Conservation (phyloP, 2,797 vertebrate genomes). For the Tolypeutes matacus region DNA sequence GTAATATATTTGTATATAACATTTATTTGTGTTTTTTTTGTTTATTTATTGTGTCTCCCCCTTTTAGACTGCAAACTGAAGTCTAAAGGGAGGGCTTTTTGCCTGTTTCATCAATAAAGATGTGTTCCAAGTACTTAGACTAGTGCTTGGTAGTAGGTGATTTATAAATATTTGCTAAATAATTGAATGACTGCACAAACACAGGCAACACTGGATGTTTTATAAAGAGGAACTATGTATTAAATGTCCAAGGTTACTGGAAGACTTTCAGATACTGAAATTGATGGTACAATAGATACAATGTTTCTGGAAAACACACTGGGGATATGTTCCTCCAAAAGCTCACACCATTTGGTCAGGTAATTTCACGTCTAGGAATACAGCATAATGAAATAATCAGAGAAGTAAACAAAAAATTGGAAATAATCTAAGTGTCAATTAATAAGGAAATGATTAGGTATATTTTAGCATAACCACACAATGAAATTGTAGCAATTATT, state of each 20-base stretch:
- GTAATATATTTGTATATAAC: neutral
- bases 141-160: neutral
- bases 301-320: neutral
- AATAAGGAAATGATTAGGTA: neutral
- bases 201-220: neutral
- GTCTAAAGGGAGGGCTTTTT: neutral
- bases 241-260: neutral
- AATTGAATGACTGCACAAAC: neutral
- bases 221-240: neutral
- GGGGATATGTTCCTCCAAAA: neutral
- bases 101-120: neutral
- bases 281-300: neutral
- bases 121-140: neutral
- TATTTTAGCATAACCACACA: neutral
- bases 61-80: neutral
- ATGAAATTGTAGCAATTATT: neutral
- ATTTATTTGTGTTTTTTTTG: too few relatives aligned
- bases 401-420: neutral
- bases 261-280: neutral
- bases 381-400: neutral
- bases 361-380: neutral
- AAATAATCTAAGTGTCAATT: neutral
- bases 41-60: neutral
- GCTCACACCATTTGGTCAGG: neutral
- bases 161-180: too few relatives aligned